Percentiles rank a stretch among this genome's conserved stretches.
Conservation (phyloP, 2,888 invertebrate genomes). For the Sclerodermus sp. region DNA sequence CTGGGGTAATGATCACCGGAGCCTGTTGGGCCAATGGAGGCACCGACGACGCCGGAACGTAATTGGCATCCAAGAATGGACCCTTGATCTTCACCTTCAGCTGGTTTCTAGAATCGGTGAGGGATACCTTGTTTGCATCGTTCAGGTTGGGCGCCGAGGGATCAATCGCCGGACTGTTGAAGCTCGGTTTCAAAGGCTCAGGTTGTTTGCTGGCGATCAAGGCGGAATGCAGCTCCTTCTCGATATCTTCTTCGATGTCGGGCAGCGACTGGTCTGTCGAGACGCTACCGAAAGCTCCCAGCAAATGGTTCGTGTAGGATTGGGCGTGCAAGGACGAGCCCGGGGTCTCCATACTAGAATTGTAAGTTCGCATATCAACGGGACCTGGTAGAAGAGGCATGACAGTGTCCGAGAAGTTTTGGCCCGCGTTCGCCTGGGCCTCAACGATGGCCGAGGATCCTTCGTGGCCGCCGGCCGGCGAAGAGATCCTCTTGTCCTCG, state of each 20-base stretch:
- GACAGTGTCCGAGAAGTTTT: constrained; percentile 65
- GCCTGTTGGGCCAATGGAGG: constrained; percentile 63
- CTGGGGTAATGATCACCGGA: constrained; percentile 48
- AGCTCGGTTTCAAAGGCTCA: constrained; percentile 29
- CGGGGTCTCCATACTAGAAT: constrained; percentile 64
- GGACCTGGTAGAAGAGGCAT: constrained; percentile 81
- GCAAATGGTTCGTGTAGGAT: constrained; percentile 66
- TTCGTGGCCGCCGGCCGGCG: constrained; percentile 36
- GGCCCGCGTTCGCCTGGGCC: constrained; percentile 39
- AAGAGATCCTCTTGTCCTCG: constrained; percentile 45
- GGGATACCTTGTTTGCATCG: constrained; percentile 68
- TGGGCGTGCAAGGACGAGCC: constrained; percentile 63
- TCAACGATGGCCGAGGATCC: constrained; percentile 26
- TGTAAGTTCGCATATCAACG: constrained; percentile 88
- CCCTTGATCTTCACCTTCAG: constrained; percentile 90
- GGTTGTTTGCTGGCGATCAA: constrained; percentile 59
- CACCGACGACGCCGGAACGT: constrained; percentile 62
- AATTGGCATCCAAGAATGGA: constrained; percentile 78
- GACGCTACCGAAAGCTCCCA: constrained; percentile 70
- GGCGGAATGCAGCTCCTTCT: constrained; percentile 73
- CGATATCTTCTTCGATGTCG: constrained; percentile 78
- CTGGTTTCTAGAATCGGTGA: constrained; percentile 82
- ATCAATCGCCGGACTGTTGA: constrained; percentile 27
- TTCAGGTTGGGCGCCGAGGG: constrained; percentile 59
- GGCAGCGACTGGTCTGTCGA: constrained; percentile 71